These are phyloP conservation scores for Malachius bipustulatus DNA, from an alignment of 2,888 invertebrate species.

Conservation along the genomic window DNA sequence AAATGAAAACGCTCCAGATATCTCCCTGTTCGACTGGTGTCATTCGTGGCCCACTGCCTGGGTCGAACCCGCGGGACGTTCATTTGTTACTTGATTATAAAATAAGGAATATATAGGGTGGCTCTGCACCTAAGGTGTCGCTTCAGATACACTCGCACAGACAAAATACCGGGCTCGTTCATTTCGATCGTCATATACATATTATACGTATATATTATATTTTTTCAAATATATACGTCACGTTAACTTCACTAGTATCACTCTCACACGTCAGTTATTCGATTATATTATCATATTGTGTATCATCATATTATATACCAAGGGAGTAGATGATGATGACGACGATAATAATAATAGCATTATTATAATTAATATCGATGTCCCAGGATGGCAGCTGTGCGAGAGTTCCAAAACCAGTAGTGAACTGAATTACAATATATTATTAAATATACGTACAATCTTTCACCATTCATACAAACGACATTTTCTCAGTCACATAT, in stretches of 20 bases:
- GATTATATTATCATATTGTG: no score
- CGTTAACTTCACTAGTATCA: no score
- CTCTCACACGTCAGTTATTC: no score
- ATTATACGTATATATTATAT: no score
- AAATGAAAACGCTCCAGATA: slow-evolving; percentile 30
- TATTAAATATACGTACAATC: slow-evolving; percentile 20
- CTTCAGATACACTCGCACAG: slow-evolving; percentile 16
- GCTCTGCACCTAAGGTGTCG: slow-evolving; percentile 24
- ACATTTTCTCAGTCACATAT: slow-evolving; percentile 26
- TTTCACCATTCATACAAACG: slow-evolving; percentile 21
- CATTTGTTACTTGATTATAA: slow-evolving; percentile 16
- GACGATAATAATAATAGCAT: no score
- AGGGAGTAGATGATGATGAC: no score
- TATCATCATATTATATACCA: no score
- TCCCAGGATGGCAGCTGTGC: no score
- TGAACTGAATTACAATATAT: slow-evolving; percentile 25
- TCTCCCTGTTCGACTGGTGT: slow-evolving; percentile 34
- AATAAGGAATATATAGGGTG: slow-evolving; percentile 24
- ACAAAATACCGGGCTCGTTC: slow-evolving; percentile 10
- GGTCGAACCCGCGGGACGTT: slow-evolving; percentile 29
- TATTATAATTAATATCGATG: no score
- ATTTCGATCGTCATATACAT: no score
- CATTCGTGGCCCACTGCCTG: slow-evolving; percentile 30
- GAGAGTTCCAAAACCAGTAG: no score
- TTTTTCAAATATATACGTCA: no score